Base-by-base conservation (phyloP, 2,797 vertebrate species). In the Urosaurus nigricauda region DNA sequence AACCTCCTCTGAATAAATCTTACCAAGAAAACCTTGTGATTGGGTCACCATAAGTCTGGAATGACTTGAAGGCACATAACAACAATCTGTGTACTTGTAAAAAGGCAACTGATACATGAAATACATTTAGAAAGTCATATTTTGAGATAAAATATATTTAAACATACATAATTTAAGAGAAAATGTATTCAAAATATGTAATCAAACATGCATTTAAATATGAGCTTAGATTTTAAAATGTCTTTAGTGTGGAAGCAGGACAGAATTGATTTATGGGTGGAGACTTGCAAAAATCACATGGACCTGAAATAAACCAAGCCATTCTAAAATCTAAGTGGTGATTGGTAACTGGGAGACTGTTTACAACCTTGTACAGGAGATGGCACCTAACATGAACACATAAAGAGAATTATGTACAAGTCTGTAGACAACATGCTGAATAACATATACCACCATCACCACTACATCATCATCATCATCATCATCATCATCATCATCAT, bases 291-390 rank as follows among this genome's bases (percentile, higher is more conserved):
- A 71, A 73, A 14, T 17, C 24, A 37, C 51, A 40, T 26, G 7
- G 51, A 32, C n/a, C 83, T 74, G 51, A 56, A 74, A 74, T 35
- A 70, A 17, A 83, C 17, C 40, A 43, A 65, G 70, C 53, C 71
- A 56, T 37, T 14, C 71, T 32, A 32, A 5, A 78, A 16, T 26
- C 29, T 17, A 85, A 63, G 40, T 7, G 14, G 13, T 56, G 47
- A 24, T 60, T 35, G 8, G 4, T 19, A 14, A n/a, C n/a, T 73
- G 14, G 14, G 65, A 32, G 32, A 24, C 21, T 29, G 35, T 37
- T 75, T 84, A 16, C 73, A 92, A 40, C 35, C 58, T 83, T 77
- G 37, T 32, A 91, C 24, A 17, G 92, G 87, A 71, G 0, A 87
- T 40, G 88, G 86, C 65, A 78, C 5, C 70, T 80, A 90, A 35